These are phyloP conservation scores for Merops nubicus DNA, from an alignment of 2,113 vertebrate genomes.

Conservation along the genomic window DNA sequence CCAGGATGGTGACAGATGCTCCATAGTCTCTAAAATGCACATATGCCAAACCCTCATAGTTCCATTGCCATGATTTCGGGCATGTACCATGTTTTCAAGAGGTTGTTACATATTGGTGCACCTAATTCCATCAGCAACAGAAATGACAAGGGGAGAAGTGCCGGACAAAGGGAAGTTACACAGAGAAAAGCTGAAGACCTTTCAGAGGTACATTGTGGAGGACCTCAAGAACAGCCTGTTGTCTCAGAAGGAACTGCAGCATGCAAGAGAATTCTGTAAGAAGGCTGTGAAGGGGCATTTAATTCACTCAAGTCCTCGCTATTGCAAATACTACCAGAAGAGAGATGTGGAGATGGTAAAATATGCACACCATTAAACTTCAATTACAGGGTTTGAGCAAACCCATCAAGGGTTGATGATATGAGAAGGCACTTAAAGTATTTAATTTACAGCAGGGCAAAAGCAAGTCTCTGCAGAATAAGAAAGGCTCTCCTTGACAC, in stretches of 20 bases:
- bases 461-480: not conserved
- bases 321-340: not conserved
- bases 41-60: fast-evolving
- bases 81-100: no score
- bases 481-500: not conserved
- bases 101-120: not conserved
- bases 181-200: not conserved
- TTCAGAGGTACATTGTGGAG: not conserved
- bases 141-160: not conserved
- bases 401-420: not conserved
- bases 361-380: not conserved
- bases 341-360: not conserved
- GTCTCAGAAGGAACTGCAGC: not conserved
- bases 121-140: not conserved
- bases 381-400: not conserved
- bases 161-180: not conserved
- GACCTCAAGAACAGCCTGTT: not conserved
- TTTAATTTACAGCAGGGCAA: not conserved
- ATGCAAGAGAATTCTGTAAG: not conserved
- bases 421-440: not conserved
- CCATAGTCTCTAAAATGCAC: not conserved
- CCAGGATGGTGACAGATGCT: not conserved
- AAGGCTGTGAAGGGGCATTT: not conserved
- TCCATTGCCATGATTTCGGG: not conserved
- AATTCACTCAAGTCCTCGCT: not conserved